Percentiles rank a stretch among this genome's conserved stretches.
Evolutionary conservation across 2,113 vertebrate species (phyloP).

Genomic region (Phrynocephalus versicolor): DNA sequence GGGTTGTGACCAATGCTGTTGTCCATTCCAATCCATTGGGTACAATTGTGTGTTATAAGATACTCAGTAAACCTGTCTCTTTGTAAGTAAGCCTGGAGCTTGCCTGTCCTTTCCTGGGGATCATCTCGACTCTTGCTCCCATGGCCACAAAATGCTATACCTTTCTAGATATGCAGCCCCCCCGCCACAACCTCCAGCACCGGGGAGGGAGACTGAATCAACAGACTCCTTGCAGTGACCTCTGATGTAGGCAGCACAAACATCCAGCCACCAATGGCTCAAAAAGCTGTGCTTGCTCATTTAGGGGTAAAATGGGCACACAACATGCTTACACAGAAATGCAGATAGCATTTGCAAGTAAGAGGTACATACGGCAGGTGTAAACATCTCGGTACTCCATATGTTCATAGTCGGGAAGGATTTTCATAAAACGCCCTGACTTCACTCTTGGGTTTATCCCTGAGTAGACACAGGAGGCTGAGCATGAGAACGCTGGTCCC

Average conservation of each 20-base stretch:
- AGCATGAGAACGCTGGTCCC: constrained; percentile 43
- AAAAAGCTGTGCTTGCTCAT: background rate
- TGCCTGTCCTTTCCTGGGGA: background rate
- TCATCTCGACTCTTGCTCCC: background rate
- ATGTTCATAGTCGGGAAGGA: constrained; percentile 92
- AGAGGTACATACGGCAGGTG: constrained; percentile 89
- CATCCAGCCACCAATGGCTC: background rate
- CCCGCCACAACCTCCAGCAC: too few relatives aligned
- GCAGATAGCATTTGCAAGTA: constrained; percentile 54
- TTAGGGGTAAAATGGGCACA: constrained; percentile 32
- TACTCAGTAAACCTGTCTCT: too few relatives aligned
- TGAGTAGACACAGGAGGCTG: constrained; percentile 82
- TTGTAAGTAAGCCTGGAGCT: background rate
- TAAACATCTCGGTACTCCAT: constrained; percentile 93
- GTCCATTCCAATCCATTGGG: too few relatives aligned
- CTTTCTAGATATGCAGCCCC: background rate
- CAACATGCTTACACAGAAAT: constrained; percentile 53
- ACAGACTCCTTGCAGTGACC: too few relatives aligned
- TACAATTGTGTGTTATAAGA: too few relatives aligned
- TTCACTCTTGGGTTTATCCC: constrained; percentile 92
- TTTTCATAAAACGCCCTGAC: constrained; percentile 92
- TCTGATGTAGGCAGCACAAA: too few relatives aligned
- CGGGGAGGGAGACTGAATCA: fast-evolving
- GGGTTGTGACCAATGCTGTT: too few relatives aligned
- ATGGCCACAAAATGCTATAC: background rate